phyloP scores from a whole-genome alignment of 2,888 invertebrate genomes.

The Acleris laterana region DNA sequence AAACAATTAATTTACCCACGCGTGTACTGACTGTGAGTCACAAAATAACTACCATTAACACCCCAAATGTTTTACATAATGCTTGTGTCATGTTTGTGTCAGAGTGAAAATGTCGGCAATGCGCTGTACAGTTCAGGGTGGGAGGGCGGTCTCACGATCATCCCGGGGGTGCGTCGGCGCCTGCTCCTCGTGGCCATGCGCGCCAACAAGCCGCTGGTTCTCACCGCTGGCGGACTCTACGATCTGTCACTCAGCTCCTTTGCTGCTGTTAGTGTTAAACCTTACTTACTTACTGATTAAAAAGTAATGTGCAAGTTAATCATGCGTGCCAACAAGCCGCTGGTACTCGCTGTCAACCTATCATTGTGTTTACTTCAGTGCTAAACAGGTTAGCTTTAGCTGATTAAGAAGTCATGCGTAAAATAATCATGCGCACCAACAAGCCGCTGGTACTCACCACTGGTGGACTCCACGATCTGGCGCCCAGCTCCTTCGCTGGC shows the following conservation, averaged over 20 bases:
- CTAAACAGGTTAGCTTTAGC: no score
- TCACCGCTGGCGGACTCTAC: slow-evolving; percentile 74
- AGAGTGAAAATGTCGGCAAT: slow-evolving; percentile 64
- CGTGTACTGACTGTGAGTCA: background rate
- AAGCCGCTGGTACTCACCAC: no score
- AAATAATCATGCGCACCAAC: no score
- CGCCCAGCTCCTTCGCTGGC: no score
- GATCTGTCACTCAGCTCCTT: slow-evolving; percentile 66
- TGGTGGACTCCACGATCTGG: slow-evolving; percentile 42
- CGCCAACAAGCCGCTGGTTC: slow-evolving; percentile 61
- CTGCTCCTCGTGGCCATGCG: slow-evolving; percentile 58
- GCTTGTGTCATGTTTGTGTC: slow-evolving; percentile 30
- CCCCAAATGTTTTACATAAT: no score
- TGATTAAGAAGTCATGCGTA: no score
- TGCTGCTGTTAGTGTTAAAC: slow-evolving; percentile 54
- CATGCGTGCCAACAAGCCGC: no score
- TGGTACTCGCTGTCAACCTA: slow-evolving; percentile 42
- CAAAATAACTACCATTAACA: background rate
- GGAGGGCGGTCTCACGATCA: slow-evolving; percentile 60
- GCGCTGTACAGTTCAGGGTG: slow-evolving; percentile 70
- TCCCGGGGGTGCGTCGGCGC: slow-evolving; percentile 61
- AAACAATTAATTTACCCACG: no score
- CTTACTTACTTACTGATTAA: no score
- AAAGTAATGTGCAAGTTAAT: no score
- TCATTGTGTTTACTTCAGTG: no score